phyloP scores from a whole-genome alignment of 2,797 vertebrate genomes.

The Hoplostethus mediterraneus region DNA sequence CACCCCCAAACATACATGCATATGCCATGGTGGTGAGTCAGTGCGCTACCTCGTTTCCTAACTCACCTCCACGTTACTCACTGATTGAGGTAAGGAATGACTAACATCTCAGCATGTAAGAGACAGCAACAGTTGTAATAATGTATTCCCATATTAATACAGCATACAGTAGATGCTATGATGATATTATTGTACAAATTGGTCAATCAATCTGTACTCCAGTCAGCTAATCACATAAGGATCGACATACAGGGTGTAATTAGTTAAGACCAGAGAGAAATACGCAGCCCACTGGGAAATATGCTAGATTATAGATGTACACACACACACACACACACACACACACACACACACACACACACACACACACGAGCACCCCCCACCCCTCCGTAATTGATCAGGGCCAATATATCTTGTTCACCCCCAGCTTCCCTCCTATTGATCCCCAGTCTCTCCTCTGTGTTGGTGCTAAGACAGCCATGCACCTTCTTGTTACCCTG shows the following conservation, averaged over 20 bases:
- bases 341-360: background rate
- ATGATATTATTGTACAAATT: background rate
- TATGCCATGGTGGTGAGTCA: slow-evolving; percentile 12
- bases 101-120: too few relatives aligned
- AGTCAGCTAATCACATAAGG: background rate
- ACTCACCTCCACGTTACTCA: background rate
- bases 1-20: slow-evolving; percentile 19
- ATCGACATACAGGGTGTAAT: background rate
- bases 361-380: background rate
- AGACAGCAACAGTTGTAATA: too few relatives aligned
- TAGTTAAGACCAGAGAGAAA: background rate
- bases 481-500: slow-evolving; percentile 14
- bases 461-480: slow-evolving; percentile 24
- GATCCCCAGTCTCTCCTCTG: slow-evolving; percentile 49
- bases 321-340: background rate
- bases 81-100: background rate
- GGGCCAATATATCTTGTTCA: slow-evolving; percentile 47
- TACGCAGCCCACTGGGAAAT: background rate
- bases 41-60: background rate
- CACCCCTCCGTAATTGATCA: slow-evolving; percentile 42
- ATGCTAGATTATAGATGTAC: background rate
- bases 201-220: background rate
- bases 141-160: too few relatives aligned
- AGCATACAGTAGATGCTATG: background rate
- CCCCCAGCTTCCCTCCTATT: slow-evolving; percentile 51